Evolutionary conservation across 2,888 invertebrate species (phyloP), one percentile per base, ranked within the genome.

Genomic region (Eristalinus aeneus): DNA sequence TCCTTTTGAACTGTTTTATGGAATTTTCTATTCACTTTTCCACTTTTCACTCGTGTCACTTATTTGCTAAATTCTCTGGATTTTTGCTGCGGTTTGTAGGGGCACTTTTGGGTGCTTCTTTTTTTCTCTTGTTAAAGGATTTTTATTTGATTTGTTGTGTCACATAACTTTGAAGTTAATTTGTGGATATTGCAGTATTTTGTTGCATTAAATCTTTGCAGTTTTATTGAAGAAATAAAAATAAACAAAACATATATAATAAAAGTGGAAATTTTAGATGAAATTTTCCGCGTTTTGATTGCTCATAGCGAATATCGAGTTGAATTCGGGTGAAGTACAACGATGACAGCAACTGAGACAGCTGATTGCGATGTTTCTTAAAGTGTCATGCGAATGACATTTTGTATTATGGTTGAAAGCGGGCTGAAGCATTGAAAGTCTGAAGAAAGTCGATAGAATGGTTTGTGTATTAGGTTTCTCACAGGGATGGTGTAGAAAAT

Each of bases 341-440:
- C 71, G 20, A n/a, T 85, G 80, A 80, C 84, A 85, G 67, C n/a
- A 10, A 34, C n/a, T 12, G n/a, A 16, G 74, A 39, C 80, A 80
- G 75, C 84, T 80, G 84, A 60, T 63, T 75, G 84, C 84, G 74
- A 84, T 79, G 79, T 83, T 83, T 60, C 36, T 6, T 8, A 46
- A 65, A 46, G 12, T 78, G 83, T 63, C 83, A 73, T 22, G 20
- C 27, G 1, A 9, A 8, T 76, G 67, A 76, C 75, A 36, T 27
- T 3, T 23, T 1, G n/a, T n/a, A 16, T 46, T 16, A 1, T 16
- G 46, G 46, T 46, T 46, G 46, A 46, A 46, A 16, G n/a, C n/a
- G n/a, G n/a, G n/a, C n/a, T n/a, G n/a, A n/a, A n/a, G 16, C 46
- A 46, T 46, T 46, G 46, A 9, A 46, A 46, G 8, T 5, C 16